Evolutionary conservation across 1,140 invertebrate genomes (phyloP).

Genomic region (fruit fly (Drosophila melanogaster)): DNA sequence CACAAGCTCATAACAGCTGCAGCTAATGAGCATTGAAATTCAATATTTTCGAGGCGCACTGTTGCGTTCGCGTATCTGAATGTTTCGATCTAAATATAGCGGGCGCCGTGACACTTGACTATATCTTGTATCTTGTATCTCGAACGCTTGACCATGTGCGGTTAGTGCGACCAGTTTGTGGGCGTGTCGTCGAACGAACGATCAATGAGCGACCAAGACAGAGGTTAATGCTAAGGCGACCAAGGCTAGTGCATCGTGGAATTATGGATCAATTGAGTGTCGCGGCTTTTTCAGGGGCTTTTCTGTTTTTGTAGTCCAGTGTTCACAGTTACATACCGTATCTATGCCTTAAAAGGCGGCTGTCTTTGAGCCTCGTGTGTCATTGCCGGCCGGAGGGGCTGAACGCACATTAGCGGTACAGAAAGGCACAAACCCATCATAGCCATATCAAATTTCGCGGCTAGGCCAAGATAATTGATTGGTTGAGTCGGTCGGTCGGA

Average conservation of each 20-base stretch:
- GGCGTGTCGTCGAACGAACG: constrained; percentile 35
- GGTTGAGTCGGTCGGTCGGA: constrained; percentile 37
- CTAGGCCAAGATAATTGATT: constrained; percentile 76
- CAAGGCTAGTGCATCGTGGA: constrained; percentile 27
- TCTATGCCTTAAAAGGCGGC: constrained; percentile 33
- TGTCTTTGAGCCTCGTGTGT: constrained; percentile 54
- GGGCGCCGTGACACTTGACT: constrained; percentile 41
- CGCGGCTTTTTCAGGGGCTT: not conserved
- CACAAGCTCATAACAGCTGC: constrained; percentile 10
- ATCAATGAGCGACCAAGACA: constrained; percentile 48
- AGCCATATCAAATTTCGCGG: constrained; percentile 76
- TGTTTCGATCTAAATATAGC: constrained; percentile 69
- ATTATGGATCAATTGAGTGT: constrained; percentile 12
- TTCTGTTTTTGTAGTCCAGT: constrained; percentile 19
- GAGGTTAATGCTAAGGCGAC: constrained; percentile 49
- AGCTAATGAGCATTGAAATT: constrained; percentile 41
- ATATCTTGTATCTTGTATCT: constrained; percentile 24
- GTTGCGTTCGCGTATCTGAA: constrained; percentile 38
- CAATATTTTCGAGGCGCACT: constrained; percentile 46
- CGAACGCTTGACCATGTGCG: constrained; percentile 67
- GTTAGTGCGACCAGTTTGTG: constrained; percentile 36
- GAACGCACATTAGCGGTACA: constrained; percentile 67
- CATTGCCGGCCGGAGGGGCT: constrained; percentile 23
- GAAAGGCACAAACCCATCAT: constrained; percentile 42
- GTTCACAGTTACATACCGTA: constrained; percentile 26